Evolutionary conservation across 92 coral and sea anemone genomes (phyloP), one percentile per base, ranked within the genome.

Genomic region (Heliopora coerulea): DNA sequence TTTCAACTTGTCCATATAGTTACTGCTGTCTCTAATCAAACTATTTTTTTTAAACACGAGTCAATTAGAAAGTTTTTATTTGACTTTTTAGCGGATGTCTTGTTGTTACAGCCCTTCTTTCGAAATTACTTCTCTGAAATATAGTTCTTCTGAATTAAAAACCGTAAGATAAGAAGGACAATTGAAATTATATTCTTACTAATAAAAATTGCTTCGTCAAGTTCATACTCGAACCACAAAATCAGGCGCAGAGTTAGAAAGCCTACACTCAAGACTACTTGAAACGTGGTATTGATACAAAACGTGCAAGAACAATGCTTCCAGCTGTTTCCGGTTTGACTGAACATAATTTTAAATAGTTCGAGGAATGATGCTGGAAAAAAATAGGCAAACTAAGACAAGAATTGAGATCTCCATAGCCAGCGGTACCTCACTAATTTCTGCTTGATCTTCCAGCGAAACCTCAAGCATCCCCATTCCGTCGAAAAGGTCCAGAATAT

Each of bases 311-410:
- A n/a, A 18, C 76, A 64, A 42, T 49, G 8, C 15, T 29, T 31
- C 20, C 78, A 65, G 20, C 54, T 52, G 0, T 21, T 44, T 10
- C 0, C 18, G 0, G 11, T 21, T 34, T 30, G 19, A 15, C 44
- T 3, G 39, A 79, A 28, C n/a, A 73, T 86, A 42, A 72, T 49
- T 37, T 86, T 74, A 2, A 31, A 54, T 68, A 86, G 78, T 29
- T 87, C 83, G 49, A 88, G 21, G 44, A 30, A 62, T 33, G 69
- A 62, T 13, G 34, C 10, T 11, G 3, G 3, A 21, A 30, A 33
- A 62, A 62, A 39, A 62, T 7, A 21, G 23, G 18, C 17, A 33
- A 34, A 21, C 66, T 4, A n/a, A 62, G 23, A 3, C 49, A 35
- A 62, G 23, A 32, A 62, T 33, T 8, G 49, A 9, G 39, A 0